A percentile compares a stretch with the other conserved stretches of the same genome.
These are phyloP conservation scores for Dolomedes plantarius DNA, from an alignment of 2,888 invertebrate genomes.

Conservation along the genomic window DNA sequence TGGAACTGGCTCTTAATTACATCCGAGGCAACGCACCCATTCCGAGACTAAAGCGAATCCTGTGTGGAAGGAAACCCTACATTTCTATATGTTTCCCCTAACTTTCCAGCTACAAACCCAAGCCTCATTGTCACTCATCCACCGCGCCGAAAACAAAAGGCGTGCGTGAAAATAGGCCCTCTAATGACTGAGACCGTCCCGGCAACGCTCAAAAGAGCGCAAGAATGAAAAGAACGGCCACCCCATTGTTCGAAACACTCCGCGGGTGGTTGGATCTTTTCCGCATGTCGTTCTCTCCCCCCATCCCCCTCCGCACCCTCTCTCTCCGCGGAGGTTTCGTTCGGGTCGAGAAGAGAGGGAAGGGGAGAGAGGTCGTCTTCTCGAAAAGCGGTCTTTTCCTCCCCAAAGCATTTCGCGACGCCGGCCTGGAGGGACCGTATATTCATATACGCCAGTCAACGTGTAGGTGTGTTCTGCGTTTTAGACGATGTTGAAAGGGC, in stretches of 20 bases:
- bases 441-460: not conserved
- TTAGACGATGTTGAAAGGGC: too few relatives aligned
- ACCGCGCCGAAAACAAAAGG: constrained; percentile 1
- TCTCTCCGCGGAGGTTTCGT: constrained; percentile 38
- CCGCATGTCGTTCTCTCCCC: constrained; percentile 20
- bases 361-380: constrained; percentile 33
- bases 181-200: constrained; percentile 26
- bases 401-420: constrained; percentile 50
- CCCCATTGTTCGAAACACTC: constrained; percentile 17
- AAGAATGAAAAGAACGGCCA: constrained; percentile 20
- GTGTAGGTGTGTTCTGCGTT: too few relatives aligned
- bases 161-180: constrained; percentile 26
- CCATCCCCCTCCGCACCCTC: not conserved
- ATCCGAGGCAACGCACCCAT: not conserved
- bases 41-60: too few relatives aligned
- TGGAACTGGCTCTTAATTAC: not conserved
- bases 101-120: not conserved
- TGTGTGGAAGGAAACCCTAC: too few relatives aligned
- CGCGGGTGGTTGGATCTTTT: constrained; percentile 24
- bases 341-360: constrained; percentile 12
- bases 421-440: constrained; percentile 11
- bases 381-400: constrained; percentile 66
- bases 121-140: constrained; percentile 16
- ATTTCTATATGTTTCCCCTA: not conserved
- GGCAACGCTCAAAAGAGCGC: constrained; percentile 16